Evolutionary conservation across 2,888 invertebrate species (phyloP).

Genomic region (Penaeus monodon): DNA sequence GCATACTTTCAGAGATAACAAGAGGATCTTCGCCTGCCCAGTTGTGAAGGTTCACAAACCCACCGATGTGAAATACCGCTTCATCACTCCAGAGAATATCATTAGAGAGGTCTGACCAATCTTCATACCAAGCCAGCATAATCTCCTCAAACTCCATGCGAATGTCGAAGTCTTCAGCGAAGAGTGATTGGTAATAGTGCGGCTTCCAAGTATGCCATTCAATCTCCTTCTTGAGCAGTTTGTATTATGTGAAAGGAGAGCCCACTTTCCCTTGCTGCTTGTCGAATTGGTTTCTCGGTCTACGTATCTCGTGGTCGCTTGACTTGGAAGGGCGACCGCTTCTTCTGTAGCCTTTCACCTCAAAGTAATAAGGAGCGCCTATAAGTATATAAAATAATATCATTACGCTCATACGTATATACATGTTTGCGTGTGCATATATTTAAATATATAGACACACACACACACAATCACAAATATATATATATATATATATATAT

Average conservation of each 20-base stretch:
- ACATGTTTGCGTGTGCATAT: too few species aligned
- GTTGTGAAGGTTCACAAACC: slow-evolving; percentile 66
- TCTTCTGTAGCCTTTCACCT: too few species aligned
- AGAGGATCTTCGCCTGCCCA: slow-evolving; percentile 66
- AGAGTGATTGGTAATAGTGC: slow-evolving; percentile 1
- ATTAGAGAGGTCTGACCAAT: slow-evolving; percentile 9
- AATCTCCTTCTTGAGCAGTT: slow-evolving; percentile 1
- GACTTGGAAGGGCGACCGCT: not conserved
- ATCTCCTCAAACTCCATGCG: not conserved
- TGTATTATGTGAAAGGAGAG: not conserved
- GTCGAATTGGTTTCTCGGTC: not conserved
- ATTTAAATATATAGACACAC: too few species aligned
- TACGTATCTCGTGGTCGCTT: not conserved
- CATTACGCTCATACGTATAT: too few species aligned
- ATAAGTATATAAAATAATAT: too few species aligned
- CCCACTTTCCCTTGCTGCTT: not conserved
- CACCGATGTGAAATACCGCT: slow-evolving; percentile 66
- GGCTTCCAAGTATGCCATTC: not conserved
- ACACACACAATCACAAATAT: too few species aligned
- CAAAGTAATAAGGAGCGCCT: too few species aligned
- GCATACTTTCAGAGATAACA: slow-evolving; percentile 61
- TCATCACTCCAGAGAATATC: slow-evolving; percentile 66
- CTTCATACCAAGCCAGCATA: slow-evolving; percentile 2
- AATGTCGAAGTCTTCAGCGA: not conserved
- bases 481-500: too few species aligned